phyloP scores from a whole-genome alignment of 2,797 vertebrate genomes.

The Syncerus caffer region DNA sequence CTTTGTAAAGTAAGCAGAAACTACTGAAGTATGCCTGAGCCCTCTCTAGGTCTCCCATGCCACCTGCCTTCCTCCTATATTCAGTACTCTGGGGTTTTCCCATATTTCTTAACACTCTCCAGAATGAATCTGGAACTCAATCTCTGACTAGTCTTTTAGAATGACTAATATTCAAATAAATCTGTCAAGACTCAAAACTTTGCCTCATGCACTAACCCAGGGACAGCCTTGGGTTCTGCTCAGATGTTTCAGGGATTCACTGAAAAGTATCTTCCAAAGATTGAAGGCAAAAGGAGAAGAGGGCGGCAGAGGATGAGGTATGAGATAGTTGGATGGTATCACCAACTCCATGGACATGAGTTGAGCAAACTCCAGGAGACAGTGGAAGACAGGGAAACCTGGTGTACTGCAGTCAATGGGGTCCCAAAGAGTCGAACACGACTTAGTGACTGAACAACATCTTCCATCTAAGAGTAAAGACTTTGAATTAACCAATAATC shows the following conservation, averaged over 20 bases:
- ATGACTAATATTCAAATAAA: background rate
- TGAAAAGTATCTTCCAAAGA: background rate
- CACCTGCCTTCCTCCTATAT: background rate
- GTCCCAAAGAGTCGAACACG: background rate
- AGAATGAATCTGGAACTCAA: background rate
- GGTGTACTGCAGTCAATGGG: background rate
- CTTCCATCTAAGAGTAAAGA: background rate
- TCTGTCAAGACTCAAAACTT: background rate
- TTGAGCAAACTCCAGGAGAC: background rate
- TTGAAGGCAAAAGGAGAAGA: background rate
- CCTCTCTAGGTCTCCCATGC: background rate
- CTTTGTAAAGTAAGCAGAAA: background rate
- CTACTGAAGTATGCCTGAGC: background rate
- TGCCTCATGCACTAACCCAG: background rate
- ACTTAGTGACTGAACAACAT: background rate
- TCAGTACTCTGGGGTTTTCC: background rate
- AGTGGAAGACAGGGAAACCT: background rate
- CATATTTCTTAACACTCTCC: background rate
- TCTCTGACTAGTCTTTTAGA: background rate
- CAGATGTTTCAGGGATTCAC: background rate
- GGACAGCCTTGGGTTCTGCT: background rate
- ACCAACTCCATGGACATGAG: background rate
- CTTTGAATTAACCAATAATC: background rate
- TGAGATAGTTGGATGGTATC: background rate
- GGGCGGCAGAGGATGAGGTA: background rate